phyloP scores from a whole-genome alignment of 92 coral and sea anemone genomes.

The Porites cylindrica region DNA sequence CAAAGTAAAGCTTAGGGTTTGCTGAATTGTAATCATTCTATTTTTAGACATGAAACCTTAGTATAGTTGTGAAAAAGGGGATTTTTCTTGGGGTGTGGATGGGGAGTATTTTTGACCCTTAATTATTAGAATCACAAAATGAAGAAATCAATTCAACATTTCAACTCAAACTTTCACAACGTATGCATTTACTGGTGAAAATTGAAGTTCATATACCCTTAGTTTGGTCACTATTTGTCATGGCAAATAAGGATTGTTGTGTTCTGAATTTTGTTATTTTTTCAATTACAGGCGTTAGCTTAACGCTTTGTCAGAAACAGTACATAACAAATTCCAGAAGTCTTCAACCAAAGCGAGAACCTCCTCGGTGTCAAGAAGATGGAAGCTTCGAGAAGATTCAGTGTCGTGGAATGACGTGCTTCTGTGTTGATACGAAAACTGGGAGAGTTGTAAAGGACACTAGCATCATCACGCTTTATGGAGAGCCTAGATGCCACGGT shows the following conservation, averaged over 20 bases:
- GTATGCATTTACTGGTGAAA: too few relatives aligned
- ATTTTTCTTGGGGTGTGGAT: too few relatives aligned
- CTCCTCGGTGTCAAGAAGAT: slow-evolving; percentile 63
- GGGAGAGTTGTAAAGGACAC: slow-evolving; percentile 68
- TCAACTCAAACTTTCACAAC: too few relatives aligned
- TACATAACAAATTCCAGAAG: slow-evolving; percentile 56
- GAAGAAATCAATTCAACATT: too few relatives aligned
- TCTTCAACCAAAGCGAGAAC: slow-evolving; percentile 29
- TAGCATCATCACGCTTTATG: slow-evolving; percentile 47
- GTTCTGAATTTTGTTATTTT: not conserved
- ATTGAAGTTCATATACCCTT: too few relatives aligned
- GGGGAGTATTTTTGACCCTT: too few relatives aligned
- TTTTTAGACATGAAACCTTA: too few relatives aligned
- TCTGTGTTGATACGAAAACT: slow-evolving; percentile 75
- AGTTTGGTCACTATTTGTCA: too few relatives aligned
- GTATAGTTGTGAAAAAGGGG: too few relatives aligned
- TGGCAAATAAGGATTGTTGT: not conserved
- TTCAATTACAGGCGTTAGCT: slow-evolving; percentile 41
- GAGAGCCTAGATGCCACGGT: slow-evolving; percentile 75
- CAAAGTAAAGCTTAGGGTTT: too few relatives aligned
- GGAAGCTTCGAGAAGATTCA: slow-evolving; percentile 74
- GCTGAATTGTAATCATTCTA: too few relatives aligned
- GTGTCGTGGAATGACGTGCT: slow-evolving; percentile 72
- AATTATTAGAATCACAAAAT: too few relatives aligned
- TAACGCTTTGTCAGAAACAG: slow-evolving; percentile 73